Conservation (phyloP, 1,140 invertebrate species). For the Trypoxylus dichotomus region DNA sequence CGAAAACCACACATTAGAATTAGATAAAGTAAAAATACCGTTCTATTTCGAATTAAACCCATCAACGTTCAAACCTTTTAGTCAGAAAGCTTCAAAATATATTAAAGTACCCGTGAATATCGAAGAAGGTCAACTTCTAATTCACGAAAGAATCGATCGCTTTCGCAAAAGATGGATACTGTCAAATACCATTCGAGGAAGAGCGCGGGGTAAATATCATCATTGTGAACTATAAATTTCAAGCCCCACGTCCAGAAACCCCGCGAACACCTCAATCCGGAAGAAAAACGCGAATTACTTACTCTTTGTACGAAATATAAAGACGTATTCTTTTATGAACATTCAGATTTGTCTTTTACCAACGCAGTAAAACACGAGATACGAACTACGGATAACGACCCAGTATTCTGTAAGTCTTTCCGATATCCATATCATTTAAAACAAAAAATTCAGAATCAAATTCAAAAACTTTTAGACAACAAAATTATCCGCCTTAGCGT, state of each 20-base stretch:
- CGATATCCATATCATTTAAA: conserved; percentile 26
- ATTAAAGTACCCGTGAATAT: background rate
- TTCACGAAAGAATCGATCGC: background rate
- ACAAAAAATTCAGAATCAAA: conserved; percentile 29
- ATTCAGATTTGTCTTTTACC: conserved; percentile 8
- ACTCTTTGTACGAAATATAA: background rate
- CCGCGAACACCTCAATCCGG: background rate
- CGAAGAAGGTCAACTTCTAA: background rate
- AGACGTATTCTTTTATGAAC: conserved; percentile 25
- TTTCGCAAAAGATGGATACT: too few relatives aligned
- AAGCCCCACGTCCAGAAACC: background rate
- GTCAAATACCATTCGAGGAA: background rate
- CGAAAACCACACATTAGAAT: background rate
- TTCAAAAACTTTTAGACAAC: conserved; percentile 28
- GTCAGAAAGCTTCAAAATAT: background rate
- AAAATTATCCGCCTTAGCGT: conserved; percentile 28
- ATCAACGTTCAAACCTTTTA: background rate
- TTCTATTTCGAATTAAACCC: too few relatives aligned
- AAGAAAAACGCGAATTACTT: too few relatives aligned
- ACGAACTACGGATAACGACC: conserved; percentile 17
- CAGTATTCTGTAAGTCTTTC: conserved; percentile 8
- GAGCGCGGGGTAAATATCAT: background rate
- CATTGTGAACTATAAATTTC: background rate
- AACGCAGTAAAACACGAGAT: conserved; percentile 28
- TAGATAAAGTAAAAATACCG: background rate